These are phyloP conservation scores for Eudyptes chrysolophus DNA, from an alignment of 2,113 vertebrate species.

Conservation along the genomic window DNA sequence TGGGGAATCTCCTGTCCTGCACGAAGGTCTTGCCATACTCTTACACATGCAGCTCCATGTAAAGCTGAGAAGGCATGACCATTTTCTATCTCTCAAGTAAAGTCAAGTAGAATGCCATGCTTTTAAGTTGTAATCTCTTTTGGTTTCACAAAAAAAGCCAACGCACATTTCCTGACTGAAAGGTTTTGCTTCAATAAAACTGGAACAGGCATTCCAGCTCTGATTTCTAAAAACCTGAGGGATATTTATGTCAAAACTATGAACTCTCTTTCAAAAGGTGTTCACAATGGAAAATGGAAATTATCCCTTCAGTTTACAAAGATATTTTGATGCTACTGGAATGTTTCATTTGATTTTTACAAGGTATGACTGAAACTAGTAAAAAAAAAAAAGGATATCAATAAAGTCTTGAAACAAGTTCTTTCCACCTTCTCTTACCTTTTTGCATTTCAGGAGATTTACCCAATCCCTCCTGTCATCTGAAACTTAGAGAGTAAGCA, in stretches of 20 bases:
- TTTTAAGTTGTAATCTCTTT: neutral
- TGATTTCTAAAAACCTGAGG: neutral
- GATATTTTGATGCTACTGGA: neutral
- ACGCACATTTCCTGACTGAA: neutral
- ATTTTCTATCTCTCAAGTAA: neutral
- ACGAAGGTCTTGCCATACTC: neutral
- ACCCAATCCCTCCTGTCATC: neutral
- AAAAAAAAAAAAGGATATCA: neutral
- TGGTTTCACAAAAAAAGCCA: neutral
- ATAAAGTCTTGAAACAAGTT: neutral
- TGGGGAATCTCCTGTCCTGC: neutral
- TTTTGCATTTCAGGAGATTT: neutral
- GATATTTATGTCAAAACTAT: neutral
- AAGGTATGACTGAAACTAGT: neutral
- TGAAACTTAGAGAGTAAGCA: neutral
- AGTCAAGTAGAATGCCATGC: too few relatives aligned
- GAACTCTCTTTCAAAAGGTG: neutral
- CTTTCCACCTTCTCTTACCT: neutral
- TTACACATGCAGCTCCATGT: fast-evolving
- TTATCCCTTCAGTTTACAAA: neutral
- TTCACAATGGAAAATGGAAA: neutral
- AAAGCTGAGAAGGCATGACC: neutral
- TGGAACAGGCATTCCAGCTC: neutral
- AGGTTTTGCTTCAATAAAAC: neutral
- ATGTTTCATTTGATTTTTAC: neutral